phyloP scores from a whole-genome alignment of 2,113 vertebrate species.

The Sminthopsis crassicaudata region DNA sequence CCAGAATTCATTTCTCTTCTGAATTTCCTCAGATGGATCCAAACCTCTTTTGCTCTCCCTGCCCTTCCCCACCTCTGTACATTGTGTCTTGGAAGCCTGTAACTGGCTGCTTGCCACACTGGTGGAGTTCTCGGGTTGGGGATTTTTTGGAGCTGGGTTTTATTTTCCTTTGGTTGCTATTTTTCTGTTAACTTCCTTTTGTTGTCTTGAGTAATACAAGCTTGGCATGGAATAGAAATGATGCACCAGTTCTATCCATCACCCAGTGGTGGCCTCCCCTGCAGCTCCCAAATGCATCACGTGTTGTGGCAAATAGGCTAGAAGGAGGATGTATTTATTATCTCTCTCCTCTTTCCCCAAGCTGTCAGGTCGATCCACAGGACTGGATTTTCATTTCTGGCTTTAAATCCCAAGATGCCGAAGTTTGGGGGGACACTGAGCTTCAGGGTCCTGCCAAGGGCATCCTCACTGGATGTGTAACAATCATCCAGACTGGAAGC shows the following conservation, averaged over 20 bases:
- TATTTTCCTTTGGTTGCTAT: background rate
- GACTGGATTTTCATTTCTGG: background rate
- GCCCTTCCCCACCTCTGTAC: background rate
- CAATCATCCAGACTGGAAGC: background rate
- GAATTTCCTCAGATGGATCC: background rate
- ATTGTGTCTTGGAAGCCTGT: background rate
- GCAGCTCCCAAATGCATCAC: background rate
- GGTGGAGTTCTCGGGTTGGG: no score
- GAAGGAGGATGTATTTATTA: background rate
- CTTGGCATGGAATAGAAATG: background rate
- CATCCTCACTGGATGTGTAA: background rate
- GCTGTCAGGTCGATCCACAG: background rate
- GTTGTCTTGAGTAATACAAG: background rate
- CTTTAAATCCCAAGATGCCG: background rate
- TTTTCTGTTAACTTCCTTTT: slow-evolving; percentile 26
- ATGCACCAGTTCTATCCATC: background rate
- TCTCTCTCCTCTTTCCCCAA: background rate
- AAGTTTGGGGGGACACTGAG: slow-evolving; percentile 11
- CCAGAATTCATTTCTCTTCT: background rate
- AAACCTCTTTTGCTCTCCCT: background rate
- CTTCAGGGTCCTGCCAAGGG: background rate
- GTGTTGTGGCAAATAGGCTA: background rate
- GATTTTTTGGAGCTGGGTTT: background rate
- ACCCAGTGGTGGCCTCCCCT: background rate
- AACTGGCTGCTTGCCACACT: background rate